Evolutionary conservation across 1,140 invertebrate genomes (phyloP).

Genomic region (Orius insidiosus): DNA sequence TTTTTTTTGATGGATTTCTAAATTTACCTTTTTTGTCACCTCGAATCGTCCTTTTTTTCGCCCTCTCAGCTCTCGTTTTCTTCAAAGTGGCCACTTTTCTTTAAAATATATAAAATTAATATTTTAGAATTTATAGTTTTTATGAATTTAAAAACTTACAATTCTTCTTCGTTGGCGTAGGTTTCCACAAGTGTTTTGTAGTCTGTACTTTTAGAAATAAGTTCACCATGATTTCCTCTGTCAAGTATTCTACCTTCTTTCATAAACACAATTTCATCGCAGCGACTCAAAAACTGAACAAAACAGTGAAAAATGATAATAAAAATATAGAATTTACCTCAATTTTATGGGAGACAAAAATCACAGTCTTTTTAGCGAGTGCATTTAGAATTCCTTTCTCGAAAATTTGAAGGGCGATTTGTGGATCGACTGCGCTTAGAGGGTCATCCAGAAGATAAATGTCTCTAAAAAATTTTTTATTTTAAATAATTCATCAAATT

Average conservation of each 20-base stretch:
- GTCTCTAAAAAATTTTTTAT: constrained; percentile 26
- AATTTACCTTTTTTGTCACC: no score
- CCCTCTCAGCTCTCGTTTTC: no score
- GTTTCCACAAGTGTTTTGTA: constrained; percentile 31
- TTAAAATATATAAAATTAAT: neutral
- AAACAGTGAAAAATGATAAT: constrained; percentile 6
- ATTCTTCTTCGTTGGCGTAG: constrained; percentile 7
- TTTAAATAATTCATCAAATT: constrained; percentile 26
- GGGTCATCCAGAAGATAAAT: constrained; percentile 58
- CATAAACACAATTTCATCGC: constrained; percentile 37
- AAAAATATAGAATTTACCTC: constrained; percentile 22
- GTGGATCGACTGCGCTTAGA: constrained; percentile 43
- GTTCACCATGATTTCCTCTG: constrained; percentile 43
- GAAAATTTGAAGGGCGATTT: constrained; percentile 42
- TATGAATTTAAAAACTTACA: constrained; percentile 12
- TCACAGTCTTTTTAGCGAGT: constrained; percentile 43
- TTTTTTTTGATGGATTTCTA: neutral
- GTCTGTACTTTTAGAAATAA: constrained; percentile 39
- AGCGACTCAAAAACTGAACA: constrained; percentile 35
- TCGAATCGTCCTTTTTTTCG: no score
- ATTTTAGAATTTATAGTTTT: neutral
- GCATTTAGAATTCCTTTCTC: constrained; percentile 44
- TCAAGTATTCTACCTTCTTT: constrained; percentile 45
- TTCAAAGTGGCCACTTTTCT: no score
- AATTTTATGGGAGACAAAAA: constrained; percentile 45